Base-by-base conservation (phyloP, 37 sponge, comb jelly and placozoan species). In the Dysidea cf. avara region DNA sequence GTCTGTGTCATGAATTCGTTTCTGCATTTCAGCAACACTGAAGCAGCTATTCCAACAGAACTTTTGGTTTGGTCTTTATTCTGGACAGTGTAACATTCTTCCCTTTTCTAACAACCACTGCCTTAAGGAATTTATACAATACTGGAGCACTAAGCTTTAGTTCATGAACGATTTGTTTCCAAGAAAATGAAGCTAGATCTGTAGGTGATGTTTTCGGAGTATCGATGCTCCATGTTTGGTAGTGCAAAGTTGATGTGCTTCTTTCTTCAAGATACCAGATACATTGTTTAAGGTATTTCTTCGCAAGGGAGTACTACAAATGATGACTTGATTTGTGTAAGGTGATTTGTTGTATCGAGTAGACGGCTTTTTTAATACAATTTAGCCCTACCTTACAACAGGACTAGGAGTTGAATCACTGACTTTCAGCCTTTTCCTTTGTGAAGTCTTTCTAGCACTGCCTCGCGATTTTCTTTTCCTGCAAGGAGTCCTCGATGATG, bases 341-440 rank as follows among this genome's bases (percentile, higher is more conserved):
- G 64, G 36, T 20, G 75, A 14, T 17, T 75, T 43, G 48, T 75
- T 75, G 75, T 75, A 75, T 16, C 75, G 63, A 5, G 64, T 75
- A 32, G 64, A 53, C 52, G n/a, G n/a, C n/a, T n/a, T n/a, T n/a
- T n/a, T n/a, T n/a, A n/a, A n/a, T n/a, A n/a, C n/a, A n/a, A n/a
- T n/a, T n/a, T n/a, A n/a, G n/a, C n/a, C n/a, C n/a, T n/a, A n/a
- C n/a, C n/a, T n/a, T n/a, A n/a, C n/a, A n/a, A n/a, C n/a, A n/a
- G n/a, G n/a, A n/a, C n/a, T n/a, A n/a, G n/a, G n/a, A n/a, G n/a
- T n/a, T n/a, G n/a, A n/a, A n/a, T n/a, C n/a, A n/a, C n/a, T n/a
- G n/a, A n/a, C n/a, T n/a, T n/a, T n/a, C n/a, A n/a, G n/a, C n/a
- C n/a, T n/a, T n/a, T n/a, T n/a, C n/a, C n/a, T n/a, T n/a, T n/a